Base-by-base conservation (phyloP, 2,797 vertebrate species). In the Botia kubotai region DNA sequence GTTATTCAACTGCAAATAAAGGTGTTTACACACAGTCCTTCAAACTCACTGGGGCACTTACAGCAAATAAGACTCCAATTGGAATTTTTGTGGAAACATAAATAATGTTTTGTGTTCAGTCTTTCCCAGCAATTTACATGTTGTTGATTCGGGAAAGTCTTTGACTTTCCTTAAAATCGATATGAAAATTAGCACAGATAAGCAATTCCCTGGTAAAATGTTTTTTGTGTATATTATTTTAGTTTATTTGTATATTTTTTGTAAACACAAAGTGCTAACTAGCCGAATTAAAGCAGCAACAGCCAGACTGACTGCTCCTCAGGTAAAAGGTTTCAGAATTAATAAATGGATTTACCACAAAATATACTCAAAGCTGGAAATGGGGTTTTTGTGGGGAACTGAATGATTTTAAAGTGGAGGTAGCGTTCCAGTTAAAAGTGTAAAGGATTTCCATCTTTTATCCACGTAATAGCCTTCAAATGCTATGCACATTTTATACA, bases 1-100 rank as follows among this genome's bases (percentile, higher is more conserved):
- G 29, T 17, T n/a, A 3, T 66, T 74, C 33, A 82, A 70, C 76
- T 80, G 72, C 77, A 73, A 78, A 21, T 75, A 50, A 66, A 68
- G 72, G 67, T 63, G 75, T 73, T 65, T 57, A 77, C 36, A 17
- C 36, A 16, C 19, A 66, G 50, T 19, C 26, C 33, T 53, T 65
- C n/a, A 75, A 53, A 75, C 39, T 2, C 50, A 8, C 36, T 52
- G 13, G 48, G 13, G 4, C 39, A 46, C 1, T 21, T 8, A 33
- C 3, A 33, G 33, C 33, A 33, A 33, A 33, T 33, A 33, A 33
- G 33, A 33, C 33, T 33, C 7, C 6, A 21, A 21, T 33, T 57
- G 6, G 6, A 7, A 55, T n/a, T 53, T 53, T 14, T 6, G 3
- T 14, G 50, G 4, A 6, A 19, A 19, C n/a, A 7, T 19, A 57